Evolutionary conservation across 2,888 invertebrate genomes (phyloP), one percentile per base, ranked within the genome.

Genomic region (Idaea straminata): DNA sequence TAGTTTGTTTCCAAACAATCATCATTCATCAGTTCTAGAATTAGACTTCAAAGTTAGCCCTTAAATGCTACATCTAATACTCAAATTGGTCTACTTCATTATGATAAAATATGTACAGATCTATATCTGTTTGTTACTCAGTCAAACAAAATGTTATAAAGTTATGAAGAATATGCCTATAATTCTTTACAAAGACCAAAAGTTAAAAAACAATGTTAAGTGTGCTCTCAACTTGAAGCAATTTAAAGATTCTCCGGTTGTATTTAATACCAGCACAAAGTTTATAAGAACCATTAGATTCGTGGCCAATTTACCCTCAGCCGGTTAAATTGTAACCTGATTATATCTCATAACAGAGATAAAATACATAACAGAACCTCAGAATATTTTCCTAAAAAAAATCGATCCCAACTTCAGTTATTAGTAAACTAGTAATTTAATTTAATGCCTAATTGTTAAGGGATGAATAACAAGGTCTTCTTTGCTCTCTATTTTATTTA

Each of bases 231-330:
- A 10, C 13, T 47, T 47, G 4, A 47, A 47, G 47, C 47, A 47
- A 47, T 47, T 47, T 47, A 47, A 47, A 47, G 47, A 47, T 47
- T 47, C 47, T 2, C 47, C 47, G 47, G 47, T 47, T 47, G 47
- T 47, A 47, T 47, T 47, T 47, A 47, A 47, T 47, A 47, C 47
- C 47, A 47, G 47, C 47, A 47, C 47, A 47, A 47, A 47, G 47
- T 47, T 47, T 47, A 47, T 47, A 47, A 47, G 47, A 47, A 47
- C 47, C 47, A 10, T 47, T 47, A 47, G 47, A 47, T 47, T 47
- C 47, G 47, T 47, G 47, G 47, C 47, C 47, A 47, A 47, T 7
- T 47, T 47, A 47, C 47, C 47, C 47, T 47, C 47, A 47, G 47
- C 47, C 47, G 47, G 47, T 47, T 47, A 47, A 7, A 47, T 47